These are phyloP conservation scores for Suricata suricatta DNA, from an alignment of 2,113 vertebrate genomes.

Conservation along the genomic window DNA sequence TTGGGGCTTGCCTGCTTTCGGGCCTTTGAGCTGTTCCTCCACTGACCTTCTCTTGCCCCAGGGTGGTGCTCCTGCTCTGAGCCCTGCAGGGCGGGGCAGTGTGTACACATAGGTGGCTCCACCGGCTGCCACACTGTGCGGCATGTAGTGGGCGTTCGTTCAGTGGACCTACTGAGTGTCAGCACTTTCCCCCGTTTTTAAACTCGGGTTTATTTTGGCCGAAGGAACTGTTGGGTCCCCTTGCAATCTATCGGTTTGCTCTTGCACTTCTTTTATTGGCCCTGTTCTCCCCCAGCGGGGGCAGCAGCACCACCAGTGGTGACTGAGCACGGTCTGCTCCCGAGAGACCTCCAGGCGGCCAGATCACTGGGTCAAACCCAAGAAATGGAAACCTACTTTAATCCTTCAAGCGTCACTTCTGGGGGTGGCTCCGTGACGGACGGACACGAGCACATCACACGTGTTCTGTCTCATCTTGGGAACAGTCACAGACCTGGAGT, in stretches of 20 bases:
- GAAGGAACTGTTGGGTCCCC: neutral
- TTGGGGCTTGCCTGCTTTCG: rapidly evolving
- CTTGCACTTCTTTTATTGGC: neutral
- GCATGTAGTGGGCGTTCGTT: neutral
- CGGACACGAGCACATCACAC: rapidly evolving
- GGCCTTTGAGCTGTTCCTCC: rapidly evolving
- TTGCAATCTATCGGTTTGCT: neutral
- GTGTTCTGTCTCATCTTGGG: neutral
- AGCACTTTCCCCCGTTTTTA: rapidly evolving
- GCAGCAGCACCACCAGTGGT: rapidly evolving
- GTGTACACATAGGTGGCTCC: neutral
- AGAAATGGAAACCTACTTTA: neutral
- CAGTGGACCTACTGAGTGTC: neutral
- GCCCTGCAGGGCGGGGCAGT: neutral
- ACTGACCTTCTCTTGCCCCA: neutral
- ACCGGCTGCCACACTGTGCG: no score
- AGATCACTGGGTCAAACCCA: neutral
- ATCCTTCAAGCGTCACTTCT: neutral
- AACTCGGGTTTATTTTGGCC: rapidly evolving
- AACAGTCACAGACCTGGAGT: neutral
- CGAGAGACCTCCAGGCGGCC: neutral
- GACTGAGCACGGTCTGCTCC: neutral
- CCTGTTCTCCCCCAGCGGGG: no score
- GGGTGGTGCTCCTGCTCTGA: neutral
- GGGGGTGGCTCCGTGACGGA: neutral